Percentiles rank a stretch among this genome's conserved stretches.
Evolutionary conservation across 2,113 vertebrate species (phyloP).

Genomic region (Natator depressus): DNA sequence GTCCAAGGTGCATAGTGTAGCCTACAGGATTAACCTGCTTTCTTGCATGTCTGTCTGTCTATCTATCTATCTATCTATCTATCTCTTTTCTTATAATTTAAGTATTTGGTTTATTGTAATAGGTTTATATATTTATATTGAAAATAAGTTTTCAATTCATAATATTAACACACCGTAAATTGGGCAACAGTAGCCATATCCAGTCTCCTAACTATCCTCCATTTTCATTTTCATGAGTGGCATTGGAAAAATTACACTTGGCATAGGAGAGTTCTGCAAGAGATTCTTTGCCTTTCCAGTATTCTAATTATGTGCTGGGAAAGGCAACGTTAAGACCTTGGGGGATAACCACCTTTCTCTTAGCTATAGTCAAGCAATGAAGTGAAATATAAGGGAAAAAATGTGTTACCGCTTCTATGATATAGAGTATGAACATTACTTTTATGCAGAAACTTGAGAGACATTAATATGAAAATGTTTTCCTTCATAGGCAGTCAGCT

Average conservation of each 20-base stretch:
- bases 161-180: too few relatives aligned
- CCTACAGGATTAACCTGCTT: too few relatives aligned
- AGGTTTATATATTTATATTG: too few relatives aligned
- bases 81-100: too few relatives aligned
- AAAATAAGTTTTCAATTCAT: too few relatives aligned
- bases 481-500: neutral
- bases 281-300: neutral
- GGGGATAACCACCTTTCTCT: neutral
- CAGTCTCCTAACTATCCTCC: conserved; percentile 20
- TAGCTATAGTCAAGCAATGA: neutral
- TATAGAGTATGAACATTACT: neutral
- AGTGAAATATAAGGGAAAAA: accelerated
- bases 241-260: neutral
- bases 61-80: too few relatives aligned
- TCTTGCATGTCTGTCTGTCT: too few relatives aligned
- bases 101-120: too few relatives aligned
- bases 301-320: neutral
- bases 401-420: accelerated
- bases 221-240: neutral
- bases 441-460: neutral
- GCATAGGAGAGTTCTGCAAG: neutral
- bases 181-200: neutral
- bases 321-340: neutral
- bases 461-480: neutral
- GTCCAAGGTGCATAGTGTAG: neutral